Percentiles rank a stretch among this genome's conserved stretches.
These are phyloP conservation scores for Silurus aristotelis DNA, from an alignment of 2,797 vertebrate genomes.

Conservation along the genomic window DNA sequence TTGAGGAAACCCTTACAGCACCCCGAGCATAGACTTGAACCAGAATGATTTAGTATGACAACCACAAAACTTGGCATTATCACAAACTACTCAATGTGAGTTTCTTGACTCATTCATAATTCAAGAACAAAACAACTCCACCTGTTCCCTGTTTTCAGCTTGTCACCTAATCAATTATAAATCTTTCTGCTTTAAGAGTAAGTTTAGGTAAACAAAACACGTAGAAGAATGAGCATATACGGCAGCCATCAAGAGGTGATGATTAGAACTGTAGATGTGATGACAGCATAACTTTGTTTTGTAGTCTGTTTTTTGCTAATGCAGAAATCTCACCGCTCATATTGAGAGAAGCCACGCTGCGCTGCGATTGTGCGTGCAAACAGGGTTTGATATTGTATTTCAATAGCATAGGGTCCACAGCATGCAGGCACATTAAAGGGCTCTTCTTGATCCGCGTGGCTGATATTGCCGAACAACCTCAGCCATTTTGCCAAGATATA, in stretches of 20 bases:
- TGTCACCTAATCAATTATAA: neutral
- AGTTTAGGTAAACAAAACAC: neutral
- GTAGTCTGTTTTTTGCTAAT: conserved; percentile 27
- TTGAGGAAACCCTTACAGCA: neutral
- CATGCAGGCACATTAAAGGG: conserved; percentile 33
- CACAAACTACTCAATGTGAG: neutral
- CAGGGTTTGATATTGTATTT: conserved; percentile 51
- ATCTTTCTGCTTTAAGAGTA: neutral
- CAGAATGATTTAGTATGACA: neutral
- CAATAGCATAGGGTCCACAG: conserved; percentile 39
- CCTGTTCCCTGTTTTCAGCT: neutral
- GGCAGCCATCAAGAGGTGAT: neutral
- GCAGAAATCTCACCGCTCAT: conserved; percentile 32
- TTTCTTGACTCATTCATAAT: neutral
- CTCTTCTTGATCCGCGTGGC: conserved; percentile 43
- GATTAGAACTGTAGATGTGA: conserved; percentile 35
- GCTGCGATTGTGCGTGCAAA: conserved; percentile 40
- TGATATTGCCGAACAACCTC: conserved; percentile 46
- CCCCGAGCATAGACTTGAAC: neutral
- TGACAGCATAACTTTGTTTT: conserved; percentile 16
- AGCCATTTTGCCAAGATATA: conserved; percentile 36
- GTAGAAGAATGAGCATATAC: neutral
- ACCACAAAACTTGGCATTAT: neutral
- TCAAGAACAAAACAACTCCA: neutral
- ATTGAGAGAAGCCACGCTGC: conserved; percentile 35